A percentile compares a stretch with the other conserved stretches of the same genome.
Evolutionary conservation across 2,888 invertebrate genomes (phyloP).

Genomic region (Cerceris rybyensis): DNA sequence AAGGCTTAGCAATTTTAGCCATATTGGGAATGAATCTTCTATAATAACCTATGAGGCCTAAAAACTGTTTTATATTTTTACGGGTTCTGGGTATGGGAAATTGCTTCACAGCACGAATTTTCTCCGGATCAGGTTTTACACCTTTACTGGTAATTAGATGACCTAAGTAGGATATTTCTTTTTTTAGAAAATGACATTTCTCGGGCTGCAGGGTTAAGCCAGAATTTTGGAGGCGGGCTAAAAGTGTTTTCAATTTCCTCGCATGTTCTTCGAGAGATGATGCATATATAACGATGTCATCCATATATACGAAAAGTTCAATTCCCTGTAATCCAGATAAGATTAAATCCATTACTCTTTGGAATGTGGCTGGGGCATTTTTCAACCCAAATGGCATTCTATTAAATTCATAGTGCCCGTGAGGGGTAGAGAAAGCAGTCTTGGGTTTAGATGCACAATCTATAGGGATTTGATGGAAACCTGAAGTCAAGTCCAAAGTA

Average conservation of each 20-base stretch:
- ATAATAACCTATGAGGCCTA: slow-evolving; percentile 18
- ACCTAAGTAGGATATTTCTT: too few relatives aligned
- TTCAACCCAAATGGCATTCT: slow-evolving; percentile 13
- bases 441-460: neutral
- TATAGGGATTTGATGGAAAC: neutral
- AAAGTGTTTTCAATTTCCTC: slow-evolving; percentile 21
- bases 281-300: slow-evolving; percentile 10
- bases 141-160: too few relatives aligned
- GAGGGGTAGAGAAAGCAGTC: slow-evolving; percentile 1
- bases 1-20: slow-evolving; percentile 33
- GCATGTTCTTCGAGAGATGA: slow-evolving; percentile 36
- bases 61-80: too few relatives aligned
- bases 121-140: slow-evolving; percentile 50
- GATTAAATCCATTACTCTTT: slow-evolving; percentile 1
- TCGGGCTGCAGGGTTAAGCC: neutral
- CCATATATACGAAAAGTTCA: too few relatives aligned
- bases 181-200: slow-evolving; percentile 16
- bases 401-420: neutral
- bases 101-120: too few relatives aligned
- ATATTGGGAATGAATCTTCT: slow-evolving; percentile 38
- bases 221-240: slow-evolving; percentile 4
- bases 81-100: too few relatives aligned
- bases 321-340: slow-evolving; percentile 21
- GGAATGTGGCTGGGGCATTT: slow-evolving; percentile 10
- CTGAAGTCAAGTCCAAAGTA: neutral